Base-by-base conservation (phyloP, 2,113 vertebrate genomes). In the Naja naja region DNA sequence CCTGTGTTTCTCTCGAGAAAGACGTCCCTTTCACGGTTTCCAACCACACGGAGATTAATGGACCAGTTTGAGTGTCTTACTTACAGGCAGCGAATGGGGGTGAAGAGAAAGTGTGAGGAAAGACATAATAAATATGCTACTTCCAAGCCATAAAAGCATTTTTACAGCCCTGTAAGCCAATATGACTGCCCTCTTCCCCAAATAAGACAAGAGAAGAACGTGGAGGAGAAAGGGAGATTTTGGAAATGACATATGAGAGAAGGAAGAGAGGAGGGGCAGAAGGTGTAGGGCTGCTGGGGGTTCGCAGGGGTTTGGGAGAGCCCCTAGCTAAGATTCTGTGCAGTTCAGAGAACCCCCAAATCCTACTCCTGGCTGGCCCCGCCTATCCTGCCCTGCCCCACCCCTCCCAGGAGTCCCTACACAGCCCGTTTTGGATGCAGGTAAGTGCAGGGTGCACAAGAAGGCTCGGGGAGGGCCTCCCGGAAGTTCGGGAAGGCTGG, bases 121-220 rank as follows among this genome's bases (percentile, higher is more conserved):
- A 30, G 81, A 69, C 92, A 27, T 85, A 93, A 95, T 85, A 93
- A 95, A 95, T 52, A 45, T 0, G 0, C 23, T 95, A 0, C 0
- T 94, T 90, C 47, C 86, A 45, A 92, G 91, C 2, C 1, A 85
- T 6, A 47, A 49, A 93, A 91, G 54, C 8, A 60, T 93, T 95
- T 93, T 91, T 55, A 90, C 1, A 1, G 58, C 3, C 1, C n/a
- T 25, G 56, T 94, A 95, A 94, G 95, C 95, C 86, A 93, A 90
- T 25, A 60, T 25, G 43, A 56, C 0, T 69, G 2, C 18, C 74
- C 6, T 43, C 34, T 9, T 39, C 34, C 74, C 18, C 30, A 74
- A 27, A 89, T 60, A 30, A 87, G 0, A 0, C 4, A 3, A 18
- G 8, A 16, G 11, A 55, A 87, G 25, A 60, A 30, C 3, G 3